These are phyloP conservation scores for Sebastes alutus DNA, from an alignment of 2,797 vertebrate genomes.

Conservation along the genomic window DNA sequence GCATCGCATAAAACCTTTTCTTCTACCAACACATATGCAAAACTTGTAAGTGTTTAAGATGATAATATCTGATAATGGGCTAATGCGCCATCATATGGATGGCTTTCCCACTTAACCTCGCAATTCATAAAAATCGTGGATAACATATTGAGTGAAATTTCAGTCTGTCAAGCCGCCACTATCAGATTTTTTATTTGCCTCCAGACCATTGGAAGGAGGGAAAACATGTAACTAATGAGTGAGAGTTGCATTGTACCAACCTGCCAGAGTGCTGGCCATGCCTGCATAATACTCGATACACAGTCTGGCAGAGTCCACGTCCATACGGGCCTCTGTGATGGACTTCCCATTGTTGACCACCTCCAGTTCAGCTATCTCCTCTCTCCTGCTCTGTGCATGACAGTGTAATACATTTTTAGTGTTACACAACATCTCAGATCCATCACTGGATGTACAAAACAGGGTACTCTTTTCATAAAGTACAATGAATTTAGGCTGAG, in stretches of 20 bases:
- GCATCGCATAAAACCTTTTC: neutral
- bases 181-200: neutral
- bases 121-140: neutral
- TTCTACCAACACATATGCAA: neutral
- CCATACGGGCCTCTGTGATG: slow-evolving; percentile 90
- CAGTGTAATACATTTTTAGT: neutral
- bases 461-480: neutral
- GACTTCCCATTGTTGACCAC: slow-evolving; percentile 96
- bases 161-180: neutral
- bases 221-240: neutral
- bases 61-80: neutral
- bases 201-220: neutral
- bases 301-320: slow-evolving; percentile 90
- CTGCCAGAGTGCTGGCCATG: slow-evolving; percentile 88
- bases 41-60: neutral
- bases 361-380: slow-evolving; percentile 86
- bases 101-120: neutral
- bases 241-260: slow-evolving; percentile 49
- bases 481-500: neutral
- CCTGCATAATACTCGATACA: slow-evolving; percentile 93
- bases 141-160: neutral
- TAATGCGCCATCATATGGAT: neutral
- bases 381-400: slow-evolving; percentile 83
- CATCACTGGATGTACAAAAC: neutral
- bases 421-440: neutral